These are phyloP conservation scores for Trochalopteron elliotii DNA, from an alignment of 2,113 vertebrate species.

Conservation along the genomic window DNA sequence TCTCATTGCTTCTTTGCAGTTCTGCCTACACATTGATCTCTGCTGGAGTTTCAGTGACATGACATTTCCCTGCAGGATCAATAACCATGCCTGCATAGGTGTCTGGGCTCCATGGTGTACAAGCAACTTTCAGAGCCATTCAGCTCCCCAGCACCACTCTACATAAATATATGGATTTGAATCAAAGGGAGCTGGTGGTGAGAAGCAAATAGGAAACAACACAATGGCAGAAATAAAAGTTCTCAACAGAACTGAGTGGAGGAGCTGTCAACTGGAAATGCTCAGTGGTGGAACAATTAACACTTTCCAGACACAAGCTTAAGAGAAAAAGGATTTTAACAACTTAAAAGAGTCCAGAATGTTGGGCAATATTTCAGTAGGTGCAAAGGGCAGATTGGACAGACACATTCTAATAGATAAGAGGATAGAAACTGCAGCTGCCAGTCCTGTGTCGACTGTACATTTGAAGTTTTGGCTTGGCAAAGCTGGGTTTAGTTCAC, in stretches of 20 bases:
- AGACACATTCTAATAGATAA: neutral
- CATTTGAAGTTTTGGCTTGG: neutral
- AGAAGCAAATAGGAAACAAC: neutral
- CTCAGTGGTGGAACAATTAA: neutral
- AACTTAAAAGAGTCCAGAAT: neutral
- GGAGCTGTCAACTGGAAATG: neutral
- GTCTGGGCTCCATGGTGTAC: neutral
- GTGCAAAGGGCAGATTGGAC: neutral
- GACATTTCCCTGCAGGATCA: constrained; percentile 15
- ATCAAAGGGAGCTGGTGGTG: neutral
- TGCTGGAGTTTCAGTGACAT: neutral
- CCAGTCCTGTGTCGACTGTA: neutral
- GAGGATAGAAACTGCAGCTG: neutral
- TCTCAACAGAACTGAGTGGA: neutral
- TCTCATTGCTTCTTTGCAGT: neutral
- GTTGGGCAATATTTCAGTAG: neutral
- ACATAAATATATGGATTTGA: neutral
- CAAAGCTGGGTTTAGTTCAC: neutral
- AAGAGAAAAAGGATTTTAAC: neutral
- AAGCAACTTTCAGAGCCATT: neutral
- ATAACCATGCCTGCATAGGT: rapidly evolving
- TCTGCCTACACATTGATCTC: constrained; percentile 14
- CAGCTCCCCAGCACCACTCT: neutral
- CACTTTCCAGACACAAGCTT: neutral
- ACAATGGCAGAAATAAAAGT: neutral